Conservation (phyloP, 2,888 invertebrate species). For the Liodrosophila aerea region DNA sequence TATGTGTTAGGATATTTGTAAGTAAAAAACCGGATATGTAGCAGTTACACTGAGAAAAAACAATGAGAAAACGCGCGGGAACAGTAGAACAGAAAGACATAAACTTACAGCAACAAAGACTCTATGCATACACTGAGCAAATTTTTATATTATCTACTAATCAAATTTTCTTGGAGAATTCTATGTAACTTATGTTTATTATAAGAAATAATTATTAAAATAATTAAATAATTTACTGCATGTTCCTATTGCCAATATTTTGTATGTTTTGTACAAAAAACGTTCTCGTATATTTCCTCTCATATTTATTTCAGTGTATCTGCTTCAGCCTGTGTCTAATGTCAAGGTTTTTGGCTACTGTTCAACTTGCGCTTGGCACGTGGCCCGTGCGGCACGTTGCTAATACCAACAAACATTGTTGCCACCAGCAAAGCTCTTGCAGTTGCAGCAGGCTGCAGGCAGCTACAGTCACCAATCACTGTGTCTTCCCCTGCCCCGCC, state of each 20-base stretch:
- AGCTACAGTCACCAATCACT: conserved; percentile 33
- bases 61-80: too few species aligned
- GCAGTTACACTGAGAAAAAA: conserved; percentile 8
- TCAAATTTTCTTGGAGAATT: too few species aligned
- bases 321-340: conserved; percentile 48
- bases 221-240: too few species aligned
- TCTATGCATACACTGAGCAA: too few species aligned
- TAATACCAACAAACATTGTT: conserved; percentile 15
- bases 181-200: too few species aligned
- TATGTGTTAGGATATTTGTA: background rate
- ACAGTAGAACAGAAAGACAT: too few species aligned
- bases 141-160: too few species aligned
- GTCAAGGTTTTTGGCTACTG: conserved; percentile 73
- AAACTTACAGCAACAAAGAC: background rate
- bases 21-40: conserved; percentile 23
- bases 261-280: too few species aligned
- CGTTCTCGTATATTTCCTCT: too few species aligned
- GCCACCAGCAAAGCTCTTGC: conserved; percentile 7
- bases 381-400: conserved; percentile 39
- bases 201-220: too few species aligned
- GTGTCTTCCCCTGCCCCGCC: background rate
- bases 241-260: too few species aligned
- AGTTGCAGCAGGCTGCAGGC: conserved; percentile 1
- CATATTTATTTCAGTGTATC: background rate
- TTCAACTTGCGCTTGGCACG: conserved; percentile 59